These are phyloP conservation scores for Isotomurus palustris DNA, from an alignment of 2,888 invertebrate genomes.

Conservation along the genomic window DNA sequence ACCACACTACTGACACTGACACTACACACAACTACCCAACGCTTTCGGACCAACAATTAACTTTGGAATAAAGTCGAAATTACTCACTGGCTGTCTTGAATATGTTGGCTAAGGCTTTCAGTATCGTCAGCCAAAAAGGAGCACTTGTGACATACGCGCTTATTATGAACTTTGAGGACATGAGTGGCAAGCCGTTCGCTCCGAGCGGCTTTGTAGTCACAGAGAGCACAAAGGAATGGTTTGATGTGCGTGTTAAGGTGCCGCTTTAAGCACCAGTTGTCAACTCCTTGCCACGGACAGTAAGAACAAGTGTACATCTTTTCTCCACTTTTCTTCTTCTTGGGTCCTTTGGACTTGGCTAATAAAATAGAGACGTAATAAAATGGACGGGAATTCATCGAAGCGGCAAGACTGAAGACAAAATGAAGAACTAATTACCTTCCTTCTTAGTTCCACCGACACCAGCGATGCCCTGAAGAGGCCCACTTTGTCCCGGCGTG, in stretches of 20 bases:
- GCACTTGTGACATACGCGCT: conserved; percentile 83
- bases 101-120: conserved; percentile 71
- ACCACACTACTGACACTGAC: too few relatives aligned
- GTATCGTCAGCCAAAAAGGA: conserved; percentile 80
- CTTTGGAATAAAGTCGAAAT: background rate
- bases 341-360: conserved; percentile 48
- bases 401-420: background rate
- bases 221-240: conserved; percentile 82
- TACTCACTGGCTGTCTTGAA: conserved; percentile 53
- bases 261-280: conserved; percentile 88
- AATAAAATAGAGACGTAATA: background rate
- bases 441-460: conserved; percentile 43
- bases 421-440: conserved; percentile 16
- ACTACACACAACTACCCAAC: too few relatives aligned
- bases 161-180: conserved; percentile 86
- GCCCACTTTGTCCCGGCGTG: conserved; percentile 37
- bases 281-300: conserved; percentile 76
- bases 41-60: background rate
- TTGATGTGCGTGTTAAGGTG: conserved; percentile 90
- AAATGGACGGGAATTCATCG: background rate
- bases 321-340: conserved; percentile 56
- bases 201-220: conserved; percentile 89
- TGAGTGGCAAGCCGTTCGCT: conserved; percentile 85
- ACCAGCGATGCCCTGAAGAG: conserved; percentile 39
- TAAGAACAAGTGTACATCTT: conserved; percentile 80